Evolutionary conservation across 2,888 invertebrate genomes (phyloP), one percentile per base, ranked within the genome.

Genomic region (Leucozona laternaria): DNA sequence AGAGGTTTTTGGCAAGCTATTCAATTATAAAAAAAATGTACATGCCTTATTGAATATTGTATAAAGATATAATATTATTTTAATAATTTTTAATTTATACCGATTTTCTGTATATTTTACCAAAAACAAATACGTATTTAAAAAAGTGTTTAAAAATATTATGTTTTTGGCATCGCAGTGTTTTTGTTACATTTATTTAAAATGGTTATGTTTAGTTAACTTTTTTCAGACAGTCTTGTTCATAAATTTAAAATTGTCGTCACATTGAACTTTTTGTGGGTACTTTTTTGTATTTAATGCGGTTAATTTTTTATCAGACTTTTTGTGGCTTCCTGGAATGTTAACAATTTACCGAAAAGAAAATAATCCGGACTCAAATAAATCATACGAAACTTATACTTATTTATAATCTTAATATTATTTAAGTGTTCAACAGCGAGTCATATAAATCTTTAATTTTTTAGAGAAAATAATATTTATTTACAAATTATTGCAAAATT

Each of bases 101-200:
- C 28, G 60, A 55, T 71, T 40, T 34, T 25, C 17, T 2, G 15
- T 17, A 28, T 43, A 20, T 53, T 43, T 78, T 10, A 50, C 11
- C 5, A 60, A 37, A 37, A 37, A 37, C 22, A 71, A 25, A 55
- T 62, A 37, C 11, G 17, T 45, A 43, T 13, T n/a, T 7, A 71
- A 73, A 7, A 78, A 58, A 62, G 48, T 81, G 31, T 34, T 60
- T 66, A 43, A 45, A 17, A 64, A 79, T 62, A 37, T 71, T 57
- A 58, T 62, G n/a, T 75, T 71, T 79, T 84, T 84, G 84, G 84
- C 84, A 84, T 80, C 22, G 50, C 71, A 84, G 37, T 80, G 43
- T 48, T 64, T 72, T 58, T 31, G 17, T 83, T 58, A 77, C 55
- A 53, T 37, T 66, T 70, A 70, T 78, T 40, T 37, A 60, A 50